phyloP scores from a whole-genome alignment of 2,797 vertebrate species.

The Mormyrus hasselquistii region DNA sequence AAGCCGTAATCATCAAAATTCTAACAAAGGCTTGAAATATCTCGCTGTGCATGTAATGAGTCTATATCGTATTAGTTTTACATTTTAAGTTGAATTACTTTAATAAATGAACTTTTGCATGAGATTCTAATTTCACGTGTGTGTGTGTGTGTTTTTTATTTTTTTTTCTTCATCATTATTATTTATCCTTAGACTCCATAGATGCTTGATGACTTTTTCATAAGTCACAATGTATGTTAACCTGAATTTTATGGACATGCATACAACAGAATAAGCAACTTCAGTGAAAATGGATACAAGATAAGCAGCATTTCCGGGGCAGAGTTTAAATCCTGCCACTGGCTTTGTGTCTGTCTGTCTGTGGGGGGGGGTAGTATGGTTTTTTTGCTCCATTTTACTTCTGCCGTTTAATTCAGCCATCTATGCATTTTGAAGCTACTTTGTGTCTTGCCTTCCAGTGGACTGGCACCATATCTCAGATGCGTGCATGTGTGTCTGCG shows the following conservation, averaged over 20 bases:
- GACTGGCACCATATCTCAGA: background rate
- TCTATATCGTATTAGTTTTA: too few relatives aligned
- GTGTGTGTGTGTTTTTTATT: too few relatives aligned
- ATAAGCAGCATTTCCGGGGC: background rate
- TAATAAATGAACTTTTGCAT: too few relatives aligned
- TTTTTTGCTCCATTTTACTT: background rate
- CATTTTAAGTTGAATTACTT: too few relatives aligned
- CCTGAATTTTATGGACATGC: background rate
- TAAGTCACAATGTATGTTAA: background rate
- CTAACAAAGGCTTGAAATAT: too few relatives aligned
- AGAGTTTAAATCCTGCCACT: background rate
- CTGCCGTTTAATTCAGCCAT: background rate
- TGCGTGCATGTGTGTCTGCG: background rate
- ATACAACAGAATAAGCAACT: background rate
- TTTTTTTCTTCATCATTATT: too few relatives aligned
- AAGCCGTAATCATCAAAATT: too few relatives aligned
- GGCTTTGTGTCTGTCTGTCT: background rate
- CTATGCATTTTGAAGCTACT: background rate
- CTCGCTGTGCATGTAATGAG: too few relatives aligned
- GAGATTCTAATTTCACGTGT: too few relatives aligned
- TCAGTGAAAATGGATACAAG: background rate
- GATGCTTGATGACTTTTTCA: background rate
- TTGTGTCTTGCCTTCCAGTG: background rate
- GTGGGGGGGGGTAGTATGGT: background rate
- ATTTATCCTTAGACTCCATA: background rate